These are phyloP conservation scores for Macquaria australasica DNA, from an alignment of 2,113 vertebrate species.

Conservation along the genomic window DNA sequence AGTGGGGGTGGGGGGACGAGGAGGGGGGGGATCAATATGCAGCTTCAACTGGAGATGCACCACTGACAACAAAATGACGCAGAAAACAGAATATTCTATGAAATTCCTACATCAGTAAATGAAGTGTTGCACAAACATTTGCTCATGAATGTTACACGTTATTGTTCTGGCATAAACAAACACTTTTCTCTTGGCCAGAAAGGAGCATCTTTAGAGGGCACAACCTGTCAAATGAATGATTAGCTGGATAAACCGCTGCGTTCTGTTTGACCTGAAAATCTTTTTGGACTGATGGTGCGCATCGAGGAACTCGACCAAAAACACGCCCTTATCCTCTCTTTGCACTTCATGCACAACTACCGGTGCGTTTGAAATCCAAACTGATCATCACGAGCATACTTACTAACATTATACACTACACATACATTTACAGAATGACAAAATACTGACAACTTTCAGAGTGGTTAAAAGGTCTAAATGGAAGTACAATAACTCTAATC, in stretches of 20 bases:
- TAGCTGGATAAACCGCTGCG: slow-evolving; percentile 55
- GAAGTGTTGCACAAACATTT: slow-evolving; percentile 58
- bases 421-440: slow-evolving; percentile 47
- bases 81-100: slow-evolving; percentile 48
- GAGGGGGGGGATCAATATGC: slow-evolving; percentile 78
- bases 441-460: slow-evolving; percentile 16
- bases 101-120: slow-evolving; percentile 51
- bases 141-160: slow-evolving; percentile 50
- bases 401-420: slow-evolving; percentile 37
- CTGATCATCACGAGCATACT: slow-evolving; percentile 58
- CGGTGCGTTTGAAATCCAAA: slow-evolving; percentile 77
- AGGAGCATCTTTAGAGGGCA: slow-evolving; percentile 65
- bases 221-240: slow-evolving; percentile 76
- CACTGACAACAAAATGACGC: slow-evolving; percentile 62
- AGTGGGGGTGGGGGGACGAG: slow-evolving; percentile 56
- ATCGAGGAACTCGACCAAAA: slow-evolving; percentile 77
- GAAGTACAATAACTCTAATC: not conserved
- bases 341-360: slow-evolving; percentile 82
- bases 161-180: slow-evolving; percentile 61
- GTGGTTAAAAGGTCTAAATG: slow-evolving; percentile 10
- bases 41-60: slow-evolving; percentile 71
- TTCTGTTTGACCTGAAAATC: slow-evolving; percentile 74
- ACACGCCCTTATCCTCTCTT: slow-evolving; percentile 75
- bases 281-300: slow-evolving; percentile 79
- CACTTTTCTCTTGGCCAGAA: slow-evolving; percentile 33